Conservation (phyloP, 2,888 invertebrate genomes). For the Pterostichus niger region DNA sequence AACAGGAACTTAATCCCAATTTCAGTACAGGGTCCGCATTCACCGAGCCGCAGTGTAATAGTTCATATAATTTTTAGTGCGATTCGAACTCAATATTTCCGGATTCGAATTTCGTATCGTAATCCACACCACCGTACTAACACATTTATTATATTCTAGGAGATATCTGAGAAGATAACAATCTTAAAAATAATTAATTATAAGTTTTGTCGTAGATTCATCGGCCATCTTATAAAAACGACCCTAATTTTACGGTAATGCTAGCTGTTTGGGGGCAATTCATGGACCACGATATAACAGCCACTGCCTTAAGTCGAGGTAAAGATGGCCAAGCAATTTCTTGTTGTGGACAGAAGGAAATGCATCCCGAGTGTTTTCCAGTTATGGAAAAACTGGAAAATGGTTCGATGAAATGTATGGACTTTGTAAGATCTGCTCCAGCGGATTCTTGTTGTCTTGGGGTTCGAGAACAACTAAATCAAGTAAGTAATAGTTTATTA, state of each 20-base stretch:
- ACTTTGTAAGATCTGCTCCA: slow-evolving; percentile 90
- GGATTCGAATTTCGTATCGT: not conserved
- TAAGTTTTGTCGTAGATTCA: slow-evolving; percentile 81
- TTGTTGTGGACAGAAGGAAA: slow-evolving; percentile 80
- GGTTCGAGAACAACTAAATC: slow-evolving; percentile 91
- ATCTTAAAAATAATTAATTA: too few species aligned
- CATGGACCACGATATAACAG: slow-evolving; percentile 92
- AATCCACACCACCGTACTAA: too few species aligned
- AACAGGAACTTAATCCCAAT: too few species aligned
- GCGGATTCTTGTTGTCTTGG: slow-evolving; percentile 88
- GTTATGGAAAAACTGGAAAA: slow-evolving; percentile 84
- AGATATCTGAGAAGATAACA: too few species aligned
- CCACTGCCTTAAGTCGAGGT: slow-evolving; percentile 88
- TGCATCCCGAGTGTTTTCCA: slow-evolving; percentile 90
- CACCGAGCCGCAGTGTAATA: too few species aligned
- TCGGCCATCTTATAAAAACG: slow-evolving; percentile 85
- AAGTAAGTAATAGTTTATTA: slow-evolving; percentile 80
- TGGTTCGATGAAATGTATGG: slow-evolving; percentile 89
- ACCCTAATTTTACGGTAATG: slow-evolving; percentile 89
- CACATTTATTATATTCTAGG: not conserved
- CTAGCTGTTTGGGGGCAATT: slow-evolving; percentile 94
- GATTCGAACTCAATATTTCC: too few species aligned
- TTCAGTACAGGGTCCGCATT: too few species aligned
- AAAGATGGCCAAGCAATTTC: slow-evolving; percentile 85
- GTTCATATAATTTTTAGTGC: too few species aligned